These are phyloP conservation scores for Aleiodes testaceus DNA, from an alignment of 2,888 invertebrate species.

Conservation along the genomic window DNA sequence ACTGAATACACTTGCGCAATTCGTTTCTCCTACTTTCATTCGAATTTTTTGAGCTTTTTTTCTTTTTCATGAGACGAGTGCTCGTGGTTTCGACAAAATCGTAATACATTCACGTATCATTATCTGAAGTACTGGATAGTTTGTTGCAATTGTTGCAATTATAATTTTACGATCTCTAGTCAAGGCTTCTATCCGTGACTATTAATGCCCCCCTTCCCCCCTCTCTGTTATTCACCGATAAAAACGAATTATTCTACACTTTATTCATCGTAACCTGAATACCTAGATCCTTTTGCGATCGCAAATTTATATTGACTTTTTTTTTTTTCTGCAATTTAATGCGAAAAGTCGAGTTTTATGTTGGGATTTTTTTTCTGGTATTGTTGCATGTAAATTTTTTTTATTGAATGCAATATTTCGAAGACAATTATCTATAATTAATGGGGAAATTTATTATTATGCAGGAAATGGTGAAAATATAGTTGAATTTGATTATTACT, in stretches of 20 bases:
- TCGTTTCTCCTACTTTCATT: background rate
- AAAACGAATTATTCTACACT: slow-evolving; percentile 42
- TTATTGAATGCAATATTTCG: too few relatives aligned
- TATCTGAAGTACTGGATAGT: slow-evolving; percentile 65
- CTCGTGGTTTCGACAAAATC: slow-evolving; percentile 54
- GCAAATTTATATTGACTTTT: slow-evolving; percentile 21
- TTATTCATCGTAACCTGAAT: slow-evolving; percentile 55
- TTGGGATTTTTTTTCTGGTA: background rate
- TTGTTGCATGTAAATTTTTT: background rate
- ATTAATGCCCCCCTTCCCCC: slow-evolving; percentile 50
- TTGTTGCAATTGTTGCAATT: slow-evolving; percentile 69
- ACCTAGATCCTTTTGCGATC: slow-evolving; percentile 46
- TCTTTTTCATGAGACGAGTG: too few relatives aligned
- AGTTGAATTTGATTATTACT: too few relatives aligned
- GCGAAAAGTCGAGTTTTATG: background rate
- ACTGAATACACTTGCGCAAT: slow-evolving; percentile 19
- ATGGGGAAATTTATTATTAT: too few relatives aligned
- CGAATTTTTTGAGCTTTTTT: slow-evolving; percentile 6
- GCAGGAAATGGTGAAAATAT: too few relatives aligned
- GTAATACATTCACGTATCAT: slow-evolving; percentile 68
- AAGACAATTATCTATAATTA: too few relatives aligned
- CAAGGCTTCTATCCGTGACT: slow-evolving; percentile 63
- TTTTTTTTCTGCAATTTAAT: background rate
- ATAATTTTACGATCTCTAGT: slow-evolving; percentile 66
- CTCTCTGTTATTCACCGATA: slow-evolving; percentile 27